Percentiles rank a stretch among this genome's conserved stretches.
Evolutionary conservation across 2,797 vertebrate genomes (phyloP).

Genomic region (Tarsius wallacei): DNA sequence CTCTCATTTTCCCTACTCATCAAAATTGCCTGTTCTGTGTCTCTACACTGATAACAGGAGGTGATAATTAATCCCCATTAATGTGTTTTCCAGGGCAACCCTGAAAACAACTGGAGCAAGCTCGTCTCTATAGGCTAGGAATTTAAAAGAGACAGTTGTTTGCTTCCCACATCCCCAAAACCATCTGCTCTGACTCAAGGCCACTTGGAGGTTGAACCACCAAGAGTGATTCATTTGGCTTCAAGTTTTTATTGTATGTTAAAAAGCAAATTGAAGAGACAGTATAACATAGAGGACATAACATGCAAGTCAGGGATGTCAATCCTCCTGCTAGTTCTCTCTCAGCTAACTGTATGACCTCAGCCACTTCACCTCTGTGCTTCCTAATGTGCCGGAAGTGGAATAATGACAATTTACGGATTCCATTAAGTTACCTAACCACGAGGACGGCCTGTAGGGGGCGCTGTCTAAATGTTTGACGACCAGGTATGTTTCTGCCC

Average conservation of each 20-base stretch:
- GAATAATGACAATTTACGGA: not conserved
- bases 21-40: not conserved
- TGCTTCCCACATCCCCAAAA: not conserved
- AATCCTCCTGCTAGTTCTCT: not conserved
- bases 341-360: not conserved
- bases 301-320: not conserved
- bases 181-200: not conserved
- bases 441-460: conserved; percentile 2
- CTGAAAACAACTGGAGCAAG: conserved; percentile 4
- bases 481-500: not conserved
- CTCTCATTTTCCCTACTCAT: conserved; percentile 24
- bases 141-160: not conserved
- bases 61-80: not conserved
- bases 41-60: not conserved
- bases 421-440: not conserved
- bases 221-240: not conserved
- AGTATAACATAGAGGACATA: not conserved
- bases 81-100: not conserved
- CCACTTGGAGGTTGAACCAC: not conserved
- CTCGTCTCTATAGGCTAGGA: not conserved
- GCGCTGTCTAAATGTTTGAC: conserved; percentile 23
- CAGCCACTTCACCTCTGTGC: not conserved
- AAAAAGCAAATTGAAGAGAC: not conserved
- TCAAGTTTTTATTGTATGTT: not conserved
- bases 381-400: not conserved